A percentile compares a stretch with the other conserved stretches of the same genome.
Conservation (phyloP, 2,797 vertebrate species). For the Acanthurus tractus region DNA sequence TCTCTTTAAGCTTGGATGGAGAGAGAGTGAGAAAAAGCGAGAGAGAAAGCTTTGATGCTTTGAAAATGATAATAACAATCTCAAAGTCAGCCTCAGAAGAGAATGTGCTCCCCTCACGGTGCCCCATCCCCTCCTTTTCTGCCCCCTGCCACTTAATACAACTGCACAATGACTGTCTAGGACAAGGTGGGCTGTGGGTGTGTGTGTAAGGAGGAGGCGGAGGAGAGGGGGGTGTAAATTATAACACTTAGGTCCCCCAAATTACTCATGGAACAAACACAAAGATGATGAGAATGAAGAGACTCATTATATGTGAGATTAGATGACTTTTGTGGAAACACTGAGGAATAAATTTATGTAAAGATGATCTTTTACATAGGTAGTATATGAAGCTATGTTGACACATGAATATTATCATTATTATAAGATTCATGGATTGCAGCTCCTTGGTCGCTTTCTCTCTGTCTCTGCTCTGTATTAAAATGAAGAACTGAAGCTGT, state of each 20-base stretch:
- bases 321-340: conserved; percentile 76
- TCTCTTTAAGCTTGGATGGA: conserved; percentile 92
- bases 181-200: conserved; percentile 75
- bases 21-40: conserved; percentile 84
- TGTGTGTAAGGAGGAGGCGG: conserved; percentile 37
- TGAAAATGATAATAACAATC: conserved; percentile 93
- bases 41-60: conserved; percentile 90
- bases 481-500: conserved; percentile 53
- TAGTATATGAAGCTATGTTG: conserved; percentile 70
- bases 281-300: conserved; percentile 80
- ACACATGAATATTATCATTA: conserved; percentile 71
- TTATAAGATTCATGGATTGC: conserved; percentile 72
- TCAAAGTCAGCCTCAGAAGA: conserved; percentile 86
- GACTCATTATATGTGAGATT: conserved; percentile 84
- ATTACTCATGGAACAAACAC: conserved; percentile 85
- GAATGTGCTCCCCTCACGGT: conserved; percentile 79
- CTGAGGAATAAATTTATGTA: conserved; percentile 72
- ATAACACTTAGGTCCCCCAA: conserved; percentile 72
- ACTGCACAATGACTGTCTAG: conserved; percentile 84
- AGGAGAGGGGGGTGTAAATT: conserved; percentile 45
- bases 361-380: conserved; percentile 73
- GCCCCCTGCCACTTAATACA: conserved; percentile 88
- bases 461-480: conserved; percentile 45
- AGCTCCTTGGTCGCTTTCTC: conserved; percentile 45
- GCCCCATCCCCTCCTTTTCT: conserved; percentile 75